Conservation (phyloP, 2,797 vertebrate genomes). For the Macropodus opercularis region DNA sequence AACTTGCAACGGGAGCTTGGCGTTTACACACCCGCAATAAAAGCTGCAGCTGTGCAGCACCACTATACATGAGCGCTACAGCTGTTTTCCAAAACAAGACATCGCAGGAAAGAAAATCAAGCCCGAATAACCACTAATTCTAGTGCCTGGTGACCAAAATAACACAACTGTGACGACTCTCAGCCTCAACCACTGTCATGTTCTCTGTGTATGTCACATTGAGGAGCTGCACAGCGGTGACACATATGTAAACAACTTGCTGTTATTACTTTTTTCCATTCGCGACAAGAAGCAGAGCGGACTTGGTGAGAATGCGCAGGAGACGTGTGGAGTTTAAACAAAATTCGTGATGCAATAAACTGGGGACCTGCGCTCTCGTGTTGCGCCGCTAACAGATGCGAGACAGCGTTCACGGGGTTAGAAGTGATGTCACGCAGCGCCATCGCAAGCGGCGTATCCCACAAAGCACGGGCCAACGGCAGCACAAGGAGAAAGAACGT, state of each 20-base stretch:
- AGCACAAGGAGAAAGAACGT: slow-evolving; percentile 45
- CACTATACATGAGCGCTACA: slow-evolving; percentile 17
- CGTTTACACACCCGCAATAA: slow-evolving; percentile 28
- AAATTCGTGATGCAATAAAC: slow-evolving; percentile 2
- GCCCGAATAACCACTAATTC: slow-evolving; percentile 45
- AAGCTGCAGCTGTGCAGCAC: slow-evolving; percentile 24
- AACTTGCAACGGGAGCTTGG: slow-evolving; percentile 8
- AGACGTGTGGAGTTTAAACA: slow-evolving; percentile 1
- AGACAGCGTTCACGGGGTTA: neutral
- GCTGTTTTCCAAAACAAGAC: slow-evolving; percentile 69
- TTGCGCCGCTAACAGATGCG: neutral
- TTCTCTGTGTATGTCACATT: slow-evolving; percentile 6
- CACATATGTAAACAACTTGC: neutral
- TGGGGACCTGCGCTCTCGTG: slow-evolving; percentile 1
- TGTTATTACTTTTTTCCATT: slow-evolving; percentile 14
- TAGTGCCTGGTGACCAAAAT: slow-evolving; percentile 47
- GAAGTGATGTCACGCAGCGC: slow-evolving; percentile 50
- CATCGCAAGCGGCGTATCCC: slow-evolving; percentile 45
- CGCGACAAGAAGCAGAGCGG: neutral
- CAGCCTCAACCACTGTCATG: slow-evolving; percentile 15
- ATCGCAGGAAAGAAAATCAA: slow-evolving; percentile 26
- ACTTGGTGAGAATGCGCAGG: slow-evolving; percentile 11
- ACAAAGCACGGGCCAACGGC: slow-evolving; percentile 30
- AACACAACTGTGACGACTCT: slow-evolving; percentile 39
- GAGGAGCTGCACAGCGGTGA: slow-evolving; percentile 17